Evolutionary conservation across 1,140 invertebrate genomes (phyloP), one percentile per base, ranked within the genome.

Genomic region (Aphis gossypii): DNA sequence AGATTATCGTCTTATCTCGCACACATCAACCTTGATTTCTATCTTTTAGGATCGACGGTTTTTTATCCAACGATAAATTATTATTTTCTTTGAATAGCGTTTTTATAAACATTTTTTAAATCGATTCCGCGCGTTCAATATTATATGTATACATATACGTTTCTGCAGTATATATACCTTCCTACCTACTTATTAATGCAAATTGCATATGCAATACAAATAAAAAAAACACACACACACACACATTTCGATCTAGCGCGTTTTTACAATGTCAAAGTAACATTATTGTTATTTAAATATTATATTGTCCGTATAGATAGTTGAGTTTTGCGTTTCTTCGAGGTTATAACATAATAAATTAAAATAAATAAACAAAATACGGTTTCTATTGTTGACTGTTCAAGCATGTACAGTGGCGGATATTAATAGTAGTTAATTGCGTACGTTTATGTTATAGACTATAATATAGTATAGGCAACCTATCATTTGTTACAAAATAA

Each of bases 351-450:
- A 8, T 6, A 83, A 76, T 46, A 30, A 92, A 51, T 48, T 84
- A 41, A 93, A 92, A 86, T 38, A 86, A 30, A 60, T 7, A 41
- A 41, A 56, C 5, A 25, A 44, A 88, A 35, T 38, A 68, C 44
- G 14, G 11, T 90, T 30, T 51, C 82, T 44, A 93, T 93, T 93
- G 92, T 93, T 84, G 48, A 93, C 44, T 44, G 38, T 84, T 93
- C 82, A 44, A 56, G 82, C 92, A 44, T 54, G 30, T 41, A 90
- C 89, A 30, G 76, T 30, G 82, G 48, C 92, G 51, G 92, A 93
- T 86, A 93, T 93, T 84, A 41, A 48, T n/a, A 48, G 20, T 93
- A 54, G 92, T 89, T 89, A 89, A 93, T 84, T 86, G 92, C n/a
- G 35, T n/a, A 25, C 11, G 48, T 54, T 56, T 4, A 56, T 7